phyloP scores from a whole-genome alignment of 2,888 invertebrate species.

The Plutella xylostella region DNA sequence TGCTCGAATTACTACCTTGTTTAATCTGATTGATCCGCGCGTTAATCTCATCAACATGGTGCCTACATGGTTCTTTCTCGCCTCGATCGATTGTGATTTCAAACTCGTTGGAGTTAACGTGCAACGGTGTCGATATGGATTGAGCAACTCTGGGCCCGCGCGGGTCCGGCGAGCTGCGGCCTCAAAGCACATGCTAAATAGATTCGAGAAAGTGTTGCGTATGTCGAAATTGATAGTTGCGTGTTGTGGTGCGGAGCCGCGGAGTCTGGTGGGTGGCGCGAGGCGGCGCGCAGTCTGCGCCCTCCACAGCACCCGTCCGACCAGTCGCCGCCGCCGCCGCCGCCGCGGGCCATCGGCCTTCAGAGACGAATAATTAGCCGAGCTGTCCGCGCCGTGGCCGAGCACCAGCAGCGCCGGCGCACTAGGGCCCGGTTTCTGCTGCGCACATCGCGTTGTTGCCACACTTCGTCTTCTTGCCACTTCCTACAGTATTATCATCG shows the following conservation, averaged over 20 bases:
- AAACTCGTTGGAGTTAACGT: background rate
- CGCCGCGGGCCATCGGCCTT: constrained; percentile 68
- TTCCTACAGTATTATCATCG: constrained; percentile 37
- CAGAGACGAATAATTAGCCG: constrained; percentile 64
- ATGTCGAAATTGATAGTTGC: constrained; percentile 47
- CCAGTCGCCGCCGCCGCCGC: constrained; percentile 63
- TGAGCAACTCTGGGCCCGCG: background rate
- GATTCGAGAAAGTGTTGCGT: constrained; percentile 62
- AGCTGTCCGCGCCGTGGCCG: too few relatives aligned
- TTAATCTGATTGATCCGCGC: background rate
- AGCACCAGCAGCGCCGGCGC: too few relatives aligned
- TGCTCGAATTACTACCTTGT: background rate
- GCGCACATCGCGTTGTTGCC: constrained; percentile 54
- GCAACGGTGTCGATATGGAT: background rate
- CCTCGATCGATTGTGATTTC: background rate
- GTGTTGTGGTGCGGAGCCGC: constrained; percentile 40
- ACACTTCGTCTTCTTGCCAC: constrained; percentile 48
- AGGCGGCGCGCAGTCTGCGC: constrained; percentile 68
- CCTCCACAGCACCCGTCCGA: constrained; percentile 66
- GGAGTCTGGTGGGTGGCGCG: constrained; percentile 54
- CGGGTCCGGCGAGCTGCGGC: background rate
- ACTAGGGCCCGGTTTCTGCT: constrained; percentile 61
- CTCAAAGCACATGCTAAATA: constrained; percentile 38
- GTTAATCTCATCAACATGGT: background rate
- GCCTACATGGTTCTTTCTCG: background rate